Evolutionary conservation across 2,888 invertebrate species (phyloP), one percentile per base, ranked within the genome.

Genomic region (Drosophila mayaguana): DNA sequence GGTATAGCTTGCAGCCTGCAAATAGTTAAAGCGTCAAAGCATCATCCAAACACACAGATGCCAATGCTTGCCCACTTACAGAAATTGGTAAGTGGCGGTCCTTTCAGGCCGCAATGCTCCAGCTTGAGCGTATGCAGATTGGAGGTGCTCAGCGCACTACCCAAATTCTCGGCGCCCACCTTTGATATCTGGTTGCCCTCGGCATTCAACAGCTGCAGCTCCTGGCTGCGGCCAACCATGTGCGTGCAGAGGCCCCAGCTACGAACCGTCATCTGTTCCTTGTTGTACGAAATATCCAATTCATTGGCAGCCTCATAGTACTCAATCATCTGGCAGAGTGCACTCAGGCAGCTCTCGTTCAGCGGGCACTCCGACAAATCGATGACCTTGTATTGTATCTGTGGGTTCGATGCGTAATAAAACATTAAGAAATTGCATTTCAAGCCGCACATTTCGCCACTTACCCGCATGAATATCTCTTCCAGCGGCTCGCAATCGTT

Each of bases 291-390:
- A 75, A 98, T 95, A 91, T 96, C 96, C 72, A 98, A 93, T 78
- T 95, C 94, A 74, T 94, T 94, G 1, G 96, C 95, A 50, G 97
- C 97, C 91, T 98, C 97, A 92, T 98, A 98, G 92, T 97, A 98
- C 91, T 98, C 98, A 74, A 98, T 94, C 96, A 98, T 97, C 92
- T 98, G 97, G 92, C 97, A 97, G 61, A 98, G 92, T 48, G 97
- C 96, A 83, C 96, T 96, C 46, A 96, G 94, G 68, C 94, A 94
- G 93, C 94, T 92, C 83, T 93, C 93, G 55, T 90, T 88, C 61
- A 93, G 75, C 14, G 90, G 88, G 78, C 93, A 93, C 22, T 90
- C 90, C 20, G 93, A 92, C 50, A 93, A 72, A 84, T 93, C 93
- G 57, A 93, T 92, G 16, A 81, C 66, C 81, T 92, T 92, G 77